A percentile compares a stretch with the other conserved stretches of the same genome.
Conservation (phyloP, 2,113 vertebrate genomes). For the Panthera uncia region DNA sequence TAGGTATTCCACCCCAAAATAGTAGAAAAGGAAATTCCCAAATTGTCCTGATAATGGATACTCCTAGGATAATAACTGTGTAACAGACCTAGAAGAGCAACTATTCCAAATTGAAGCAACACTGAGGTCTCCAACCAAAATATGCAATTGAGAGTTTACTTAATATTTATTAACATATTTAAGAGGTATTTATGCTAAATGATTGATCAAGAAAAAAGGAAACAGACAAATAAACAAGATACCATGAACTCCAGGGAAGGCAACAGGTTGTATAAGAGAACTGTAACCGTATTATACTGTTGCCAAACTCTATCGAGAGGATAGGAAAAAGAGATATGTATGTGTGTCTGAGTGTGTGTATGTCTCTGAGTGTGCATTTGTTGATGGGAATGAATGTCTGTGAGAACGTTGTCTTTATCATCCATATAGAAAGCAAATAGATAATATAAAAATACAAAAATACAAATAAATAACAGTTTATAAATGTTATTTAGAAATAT, state of each 20-base stretch:
- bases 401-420: background rate
- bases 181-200: background rate
- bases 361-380: background rate
- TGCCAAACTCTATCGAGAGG: background rate
- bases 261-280: background rate
- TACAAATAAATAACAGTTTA: background rate
- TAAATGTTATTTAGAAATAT: background rate
- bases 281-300: background rate
- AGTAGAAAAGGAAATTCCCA: background rate
- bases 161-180: background rate
- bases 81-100: background rate
- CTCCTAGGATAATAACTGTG: background rate
- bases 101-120: background rate
- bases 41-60: background rate
- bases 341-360: background rate
- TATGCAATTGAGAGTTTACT: background rate
- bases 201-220: background rate
- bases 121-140: background rate
- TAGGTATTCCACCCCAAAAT: background rate
- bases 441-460: background rate
- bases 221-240: background rate
- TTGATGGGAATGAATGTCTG: background rate
- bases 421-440: background rate
- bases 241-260: background rate
- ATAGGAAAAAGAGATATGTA: background rate